These are phyloP conservation scores for Rhyacichthys aspro DNA, from an alignment of 2,797 vertebrate species.

Conservation along the genomic window DNA sequence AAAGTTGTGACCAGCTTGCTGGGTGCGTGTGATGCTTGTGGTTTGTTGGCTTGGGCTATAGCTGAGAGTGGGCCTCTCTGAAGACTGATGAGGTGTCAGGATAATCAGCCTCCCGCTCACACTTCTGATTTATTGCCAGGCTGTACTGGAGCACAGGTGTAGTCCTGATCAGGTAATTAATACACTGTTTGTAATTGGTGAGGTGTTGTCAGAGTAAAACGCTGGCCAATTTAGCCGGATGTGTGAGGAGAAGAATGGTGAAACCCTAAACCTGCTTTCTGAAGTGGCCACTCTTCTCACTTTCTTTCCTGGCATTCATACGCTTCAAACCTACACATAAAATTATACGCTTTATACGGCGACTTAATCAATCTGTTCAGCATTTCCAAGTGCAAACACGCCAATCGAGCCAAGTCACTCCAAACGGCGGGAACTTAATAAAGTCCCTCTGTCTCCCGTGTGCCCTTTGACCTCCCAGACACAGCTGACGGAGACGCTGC, in stretches of 20 bases:
- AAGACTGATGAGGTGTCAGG: constrained; percentile 85
- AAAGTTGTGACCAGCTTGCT: constrained; percentile 49
- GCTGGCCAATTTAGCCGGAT: constrained; percentile 52
- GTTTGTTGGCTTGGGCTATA: constrained; percentile 74
- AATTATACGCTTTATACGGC: background rate
- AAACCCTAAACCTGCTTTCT: background rate
- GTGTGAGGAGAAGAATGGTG: constrained; percentile 1
- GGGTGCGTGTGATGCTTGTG: constrained; percentile 74
- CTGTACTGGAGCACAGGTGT: constrained; percentile 84
- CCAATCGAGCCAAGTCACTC: constrained; percentile 29
- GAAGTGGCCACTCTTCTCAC: background rate
- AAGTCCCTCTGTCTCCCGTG: constrained; percentile 31
- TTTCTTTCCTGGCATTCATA: constrained; percentile 5
- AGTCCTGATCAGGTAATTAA: constrained; percentile 87
- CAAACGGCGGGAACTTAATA: constrained; percentile 39
- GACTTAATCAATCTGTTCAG: constrained; percentile 26
- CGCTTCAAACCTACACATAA: constrained; percentile 2
- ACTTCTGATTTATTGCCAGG: constrained; percentile 85
- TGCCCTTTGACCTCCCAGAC: constrained; percentile 62
- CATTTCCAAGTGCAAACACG: constrained; percentile 19
- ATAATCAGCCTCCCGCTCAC: constrained; percentile 84
- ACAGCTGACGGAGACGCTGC: constrained; percentile 64
- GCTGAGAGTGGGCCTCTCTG: constrained; percentile 71
- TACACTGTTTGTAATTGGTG: constrained; percentile 81
- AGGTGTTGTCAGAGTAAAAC: constrained; percentile 72